These are phyloP conservation scores for Cyclina sinensis DNA, from an alignment of 1,140 invertebrate species.

Conservation along the genomic window DNA sequence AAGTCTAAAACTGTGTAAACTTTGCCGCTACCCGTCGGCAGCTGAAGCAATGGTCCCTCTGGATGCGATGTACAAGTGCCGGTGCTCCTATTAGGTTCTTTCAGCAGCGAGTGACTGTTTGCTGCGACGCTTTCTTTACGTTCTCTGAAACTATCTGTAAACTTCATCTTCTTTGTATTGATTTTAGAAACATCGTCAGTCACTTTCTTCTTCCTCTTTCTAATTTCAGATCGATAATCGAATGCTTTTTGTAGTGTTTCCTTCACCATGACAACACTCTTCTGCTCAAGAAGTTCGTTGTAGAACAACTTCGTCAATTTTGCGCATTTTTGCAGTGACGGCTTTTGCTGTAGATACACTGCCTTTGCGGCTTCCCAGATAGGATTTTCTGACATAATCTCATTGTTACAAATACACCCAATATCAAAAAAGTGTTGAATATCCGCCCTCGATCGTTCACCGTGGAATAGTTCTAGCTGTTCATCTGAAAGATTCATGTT, in stretches of 20 bases:
- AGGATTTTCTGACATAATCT: slow-evolving; percentile 18
- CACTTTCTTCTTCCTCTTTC: neutral
- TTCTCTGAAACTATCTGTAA: neutral
- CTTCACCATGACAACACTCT: neutral
- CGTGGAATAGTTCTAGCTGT: slow-evolving; percentile 11
- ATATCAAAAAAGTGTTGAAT: slow-evolving; percentile 4
- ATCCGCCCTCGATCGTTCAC: neutral
- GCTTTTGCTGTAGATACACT: slow-evolving; percentile 9
- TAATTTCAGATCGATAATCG: neutral
- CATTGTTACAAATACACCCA: slow-evolving; percentile 28
- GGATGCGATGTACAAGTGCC: neutral
- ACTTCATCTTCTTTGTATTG: neutral
- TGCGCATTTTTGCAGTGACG: slow-evolving; percentile 5
- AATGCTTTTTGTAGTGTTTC: neutral
- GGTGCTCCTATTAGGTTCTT: too few relatives aligned
- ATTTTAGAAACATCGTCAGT: neutral
- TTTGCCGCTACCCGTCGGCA: slow-evolving; percentile 27
- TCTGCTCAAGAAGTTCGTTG: neutral
- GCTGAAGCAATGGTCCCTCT: neutral
- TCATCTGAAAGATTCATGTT: slow-evolving; percentile 7
- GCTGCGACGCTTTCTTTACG: neutral
- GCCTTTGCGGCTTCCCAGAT: slow-evolving; percentile 1
- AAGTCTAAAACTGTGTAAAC: slow-evolving; percentile 22
- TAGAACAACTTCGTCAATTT: slow-evolving; percentile 20
- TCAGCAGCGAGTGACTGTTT: neutral